Conservation (phyloP, 2,888 invertebrate genomes). For the Polydrusus tereticollis region DNA sequence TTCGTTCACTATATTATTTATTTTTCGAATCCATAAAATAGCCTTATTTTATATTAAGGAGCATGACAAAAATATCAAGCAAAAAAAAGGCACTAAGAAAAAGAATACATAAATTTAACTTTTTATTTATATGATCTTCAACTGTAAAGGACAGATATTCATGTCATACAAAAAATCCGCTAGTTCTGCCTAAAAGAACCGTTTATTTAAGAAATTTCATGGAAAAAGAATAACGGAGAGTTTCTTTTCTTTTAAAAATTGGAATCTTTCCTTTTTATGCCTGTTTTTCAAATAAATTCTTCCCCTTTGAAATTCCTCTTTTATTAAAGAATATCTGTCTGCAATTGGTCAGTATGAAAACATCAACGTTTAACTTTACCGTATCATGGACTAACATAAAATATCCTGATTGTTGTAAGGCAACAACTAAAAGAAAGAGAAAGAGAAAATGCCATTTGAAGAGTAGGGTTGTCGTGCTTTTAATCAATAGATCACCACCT, state of each 20-base stretch:
- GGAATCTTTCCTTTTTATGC: not conserved
- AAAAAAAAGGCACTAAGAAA: not conserved
- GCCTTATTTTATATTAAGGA: slow-evolving; percentile 8
- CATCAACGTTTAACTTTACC: too few species aligned
- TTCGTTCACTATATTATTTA: slow-evolving; percentile 2
- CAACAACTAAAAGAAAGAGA: too few species aligned
- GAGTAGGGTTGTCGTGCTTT: too few species aligned
- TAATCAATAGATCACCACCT: too few species aligned
- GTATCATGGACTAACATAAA: too few species aligned
- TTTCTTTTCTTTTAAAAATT: not conserved
- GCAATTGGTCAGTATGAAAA: too few species aligned
- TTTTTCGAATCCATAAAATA: slow-evolving; percentile 3
- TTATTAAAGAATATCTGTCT: too few species aligned
- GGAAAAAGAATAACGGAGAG: not conserved
- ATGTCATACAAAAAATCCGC: slow-evolving; percentile 10
- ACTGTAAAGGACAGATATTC: not conserved
- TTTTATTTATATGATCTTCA: slow-evolving; percentile 4
- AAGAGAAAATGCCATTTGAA: too few species aligned
- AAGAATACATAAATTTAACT: slow-evolving; percentile 8
- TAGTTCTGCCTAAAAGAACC: not conserved
- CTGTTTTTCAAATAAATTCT: not conserved
- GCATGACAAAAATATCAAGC: not conserved
- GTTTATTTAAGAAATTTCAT: slow-evolving; percentile 7
- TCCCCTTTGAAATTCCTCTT: too few species aligned
- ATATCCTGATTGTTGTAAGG: too few species aligned